phyloP scores from a whole-genome alignment of 2,113 vertebrate species.

The Seriola aureovittata region DNA sequence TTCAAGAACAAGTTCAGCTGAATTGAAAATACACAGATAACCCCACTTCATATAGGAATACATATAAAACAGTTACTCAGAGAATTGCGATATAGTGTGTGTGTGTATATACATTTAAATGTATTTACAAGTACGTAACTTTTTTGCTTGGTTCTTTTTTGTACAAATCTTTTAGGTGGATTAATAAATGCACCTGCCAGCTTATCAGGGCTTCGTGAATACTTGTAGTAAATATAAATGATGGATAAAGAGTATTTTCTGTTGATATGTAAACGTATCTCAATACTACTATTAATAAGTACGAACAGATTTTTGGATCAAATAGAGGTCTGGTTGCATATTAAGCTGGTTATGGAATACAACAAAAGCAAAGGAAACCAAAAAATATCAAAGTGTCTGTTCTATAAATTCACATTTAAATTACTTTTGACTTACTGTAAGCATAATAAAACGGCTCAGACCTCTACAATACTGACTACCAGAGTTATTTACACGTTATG shows the following conservation, averaged over 20 bases:
- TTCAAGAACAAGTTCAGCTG: conserved; percentile 78
- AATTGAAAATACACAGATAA: conserved; percentile 79
- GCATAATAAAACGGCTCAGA: conserved; percentile 66
- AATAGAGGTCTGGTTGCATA: conserved; percentile 77
- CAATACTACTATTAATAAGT: conserved; percentile 59
- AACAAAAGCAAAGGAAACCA: conserved; percentile 49
- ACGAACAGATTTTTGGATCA: conserved; percentile 59
- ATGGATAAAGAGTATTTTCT: conserved; percentile 59
- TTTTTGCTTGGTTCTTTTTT: conserved; percentile 77
- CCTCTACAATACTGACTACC: conserved; percentile 62
- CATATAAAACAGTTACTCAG: conserved; percentile 81
- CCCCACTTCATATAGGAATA: conserved; percentile 82
- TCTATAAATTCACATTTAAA: conserved; percentile 66
- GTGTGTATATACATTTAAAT: conserved; percentile 76
- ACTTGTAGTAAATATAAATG: conserved; percentile 63
- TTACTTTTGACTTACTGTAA: conserved; percentile 44
- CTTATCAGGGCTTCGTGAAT: conserved; percentile 76
- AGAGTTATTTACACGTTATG: conserved; percentile 63
- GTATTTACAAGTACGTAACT: conserved; percentile 75
- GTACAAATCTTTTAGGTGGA: conserved; percentile 76
- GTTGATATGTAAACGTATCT: conserved; percentile 67
- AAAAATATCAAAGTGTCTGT: conserved; percentile 52
- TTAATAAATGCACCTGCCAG: conserved; percentile 74
- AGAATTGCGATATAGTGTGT: conserved; percentile 76
- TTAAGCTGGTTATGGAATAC: conserved; percentile 74